These are phyloP conservation scores for Gnathonemus longibarbis DNA, from an alignment of 2,113 vertebrate genomes.

Conservation along the genomic window DNA sequence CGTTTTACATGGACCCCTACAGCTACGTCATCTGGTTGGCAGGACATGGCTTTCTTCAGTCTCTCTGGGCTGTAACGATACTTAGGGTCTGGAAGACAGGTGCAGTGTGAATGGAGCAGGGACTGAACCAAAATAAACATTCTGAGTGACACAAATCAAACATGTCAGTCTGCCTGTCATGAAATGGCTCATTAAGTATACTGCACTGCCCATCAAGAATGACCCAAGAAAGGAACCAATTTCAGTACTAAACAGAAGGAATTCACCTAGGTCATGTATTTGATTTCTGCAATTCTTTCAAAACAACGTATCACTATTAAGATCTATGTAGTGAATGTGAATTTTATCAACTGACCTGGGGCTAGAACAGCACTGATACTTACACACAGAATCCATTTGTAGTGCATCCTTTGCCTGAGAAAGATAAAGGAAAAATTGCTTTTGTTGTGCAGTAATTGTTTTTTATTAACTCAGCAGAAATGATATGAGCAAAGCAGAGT, in stretches of 20 bases:
- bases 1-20: neutral
- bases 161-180: neutral
- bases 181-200: neutral
- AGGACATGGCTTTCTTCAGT: neutral
- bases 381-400: conserved; percentile 79
- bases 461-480: neutral
- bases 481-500: neutral
- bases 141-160: neutral
- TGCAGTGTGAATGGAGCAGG: neutral
- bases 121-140: neutral
- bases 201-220: neutral
- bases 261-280: neutral
- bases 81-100: neutral
- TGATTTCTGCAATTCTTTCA: neutral
- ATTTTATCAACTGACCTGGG: neutral
- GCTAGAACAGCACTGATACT: conserved; percentile 50
- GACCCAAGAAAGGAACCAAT: neutral
- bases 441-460: conserved; percentile 7
- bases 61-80: neutral
- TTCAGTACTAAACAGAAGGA: neutral
- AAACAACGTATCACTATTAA: neutral
- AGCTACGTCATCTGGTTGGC: neutral
- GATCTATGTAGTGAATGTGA: neutral
- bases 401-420: conserved; percentile 83
- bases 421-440: conserved; percentile 19